Evolutionary conservation across 1,140 invertebrate genomes (phyloP), one percentile per base, ranked within the genome.

Genomic region (Portunus trituberculatus): DNA sequence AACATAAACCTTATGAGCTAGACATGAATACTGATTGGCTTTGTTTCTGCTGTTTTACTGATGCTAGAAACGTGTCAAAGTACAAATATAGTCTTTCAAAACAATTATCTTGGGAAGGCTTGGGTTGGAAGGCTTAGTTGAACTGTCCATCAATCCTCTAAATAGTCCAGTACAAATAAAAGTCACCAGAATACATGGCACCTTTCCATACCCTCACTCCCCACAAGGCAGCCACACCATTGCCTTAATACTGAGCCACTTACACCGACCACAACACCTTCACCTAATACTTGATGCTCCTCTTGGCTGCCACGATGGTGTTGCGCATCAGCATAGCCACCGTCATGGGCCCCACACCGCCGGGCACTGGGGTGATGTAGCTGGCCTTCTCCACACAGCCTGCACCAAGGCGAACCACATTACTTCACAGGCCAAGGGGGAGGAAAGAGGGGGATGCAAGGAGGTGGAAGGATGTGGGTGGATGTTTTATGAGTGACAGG

Each of bases 331-430:
- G 97, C 98, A 99, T 99, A 0, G 98, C 98, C 0, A 99, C 98
- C 7, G 98, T 99, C 98, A 99, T 98, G 0, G 98, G 98, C 0
- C 98, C 98, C 32, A 99, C 98, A 20, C 98, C 98, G 20, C 98
- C 98, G 10, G 98, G 98, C 0, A 99, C 98, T 12, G 98, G 98
- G 0, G 98, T 98, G 39, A 95, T 96, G n/a, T 94, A 95, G 4
- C 48, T 46, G 28, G 95, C 95, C 39, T 91, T 89, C 82, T 96
- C 93, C 59, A 86, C 92, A 94, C 95, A 94, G 90, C 93, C 93
- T 95, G 95, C 12, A 82, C 6, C 67, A 76, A 76, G 67, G 20
- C 10, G n/a, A 59, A 59, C 16, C 12, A 59, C 1, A 20, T 20
- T 59, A 59, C 12, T 59, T 14, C 2, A 59, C 52, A 59, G 52